These are phyloP conservation scores for Oryzias javanicus DNA, from an alignment of 2,113 vertebrate species.

Conservation along the genomic window DNA sequence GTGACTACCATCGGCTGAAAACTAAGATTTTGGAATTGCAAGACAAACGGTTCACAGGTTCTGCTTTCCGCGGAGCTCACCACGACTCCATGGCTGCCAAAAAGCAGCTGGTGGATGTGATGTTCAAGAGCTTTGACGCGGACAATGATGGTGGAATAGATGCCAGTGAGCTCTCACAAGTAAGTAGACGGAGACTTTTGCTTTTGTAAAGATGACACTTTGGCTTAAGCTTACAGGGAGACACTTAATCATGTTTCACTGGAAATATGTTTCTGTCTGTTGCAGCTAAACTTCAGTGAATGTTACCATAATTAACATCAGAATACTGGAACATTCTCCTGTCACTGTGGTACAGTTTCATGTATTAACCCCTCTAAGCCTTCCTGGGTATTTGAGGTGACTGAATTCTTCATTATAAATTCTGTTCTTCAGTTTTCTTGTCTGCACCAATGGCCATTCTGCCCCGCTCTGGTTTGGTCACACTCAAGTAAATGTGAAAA, in stretches of 20 bases:
- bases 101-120: conserved; percentile 86
- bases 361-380: conserved; percentile 16
- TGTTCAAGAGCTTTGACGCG: conserved; percentile 91
- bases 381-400: conserved; percentile 5
- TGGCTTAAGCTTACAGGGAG: no score
- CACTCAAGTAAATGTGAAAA: no score
- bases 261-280: no score
- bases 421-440: no score
- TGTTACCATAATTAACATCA: no score
- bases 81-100: conserved; percentile 80
- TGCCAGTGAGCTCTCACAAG: conserved; percentile 90
- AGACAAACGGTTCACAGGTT: conserved; percentile 77
- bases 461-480: no score
- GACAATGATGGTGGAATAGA: conserved; percentile 85
- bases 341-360: conserved; percentile 24
- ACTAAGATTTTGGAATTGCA: conserved; percentile 85
- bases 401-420: no score
- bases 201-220: no score
- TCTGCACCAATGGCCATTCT: no score
- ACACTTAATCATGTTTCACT: no score
- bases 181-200: conserved; percentile 57
- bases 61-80: conserved; percentile 67
- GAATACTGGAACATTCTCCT: background rate
- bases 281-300: no score
- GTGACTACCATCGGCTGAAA: conserved; percentile 87